Percentiles rank a stretch among this genome's conserved stretches.
Evolutionary conservation across 2,888 invertebrate genomes (phyloP).

Genomic region (Ectemnius cavifrons): DNA sequence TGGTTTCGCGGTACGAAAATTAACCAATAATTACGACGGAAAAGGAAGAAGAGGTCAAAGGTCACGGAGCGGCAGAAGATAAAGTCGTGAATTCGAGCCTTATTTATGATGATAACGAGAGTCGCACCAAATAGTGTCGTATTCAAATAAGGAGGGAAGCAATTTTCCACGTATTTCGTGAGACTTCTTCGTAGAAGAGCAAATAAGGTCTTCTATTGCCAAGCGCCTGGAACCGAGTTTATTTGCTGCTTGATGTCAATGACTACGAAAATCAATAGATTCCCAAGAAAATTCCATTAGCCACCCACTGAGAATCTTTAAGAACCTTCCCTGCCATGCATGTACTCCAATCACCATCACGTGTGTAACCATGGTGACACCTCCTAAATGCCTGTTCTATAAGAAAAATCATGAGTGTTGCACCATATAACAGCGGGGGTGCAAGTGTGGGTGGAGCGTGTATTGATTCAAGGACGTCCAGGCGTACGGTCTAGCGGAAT

Average conservation of each 20-base stretch:
- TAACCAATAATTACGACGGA: slow-evolving; percentile 5
- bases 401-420: too few species aligned
- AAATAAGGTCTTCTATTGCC: background rate
- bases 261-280: background rate
- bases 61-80: slow-evolving; percentile 29
- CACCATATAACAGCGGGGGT: too few species aligned
- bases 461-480: slow-evolving; percentile 38
- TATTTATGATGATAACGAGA: slow-evolving; percentile 28
- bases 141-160: slow-evolving; percentile 5
- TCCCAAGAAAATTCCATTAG: slow-evolving; percentile 5
- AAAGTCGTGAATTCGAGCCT: slow-evolving; percentile 22
- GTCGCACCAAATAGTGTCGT: background rate
- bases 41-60: slow-evolving; percentile 30
- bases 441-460: background rate
- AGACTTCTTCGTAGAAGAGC: background rate
- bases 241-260: too few species aligned
- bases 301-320: slow-evolving; percentile 3
- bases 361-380: slow-evolving; percentile 32
- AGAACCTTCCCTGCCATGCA: slow-evolving; percentile 15
- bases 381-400: too few species aligned
- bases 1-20: background rate
- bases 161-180: background rate
- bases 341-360: slow-evolving; percentile 3
- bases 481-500: slow-evolving; percentile 26
- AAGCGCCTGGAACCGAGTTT: too few species aligned